phyloP scores from a whole-genome alignment of 2,888 invertebrate species.

The Drosophila leonis region DNA sequence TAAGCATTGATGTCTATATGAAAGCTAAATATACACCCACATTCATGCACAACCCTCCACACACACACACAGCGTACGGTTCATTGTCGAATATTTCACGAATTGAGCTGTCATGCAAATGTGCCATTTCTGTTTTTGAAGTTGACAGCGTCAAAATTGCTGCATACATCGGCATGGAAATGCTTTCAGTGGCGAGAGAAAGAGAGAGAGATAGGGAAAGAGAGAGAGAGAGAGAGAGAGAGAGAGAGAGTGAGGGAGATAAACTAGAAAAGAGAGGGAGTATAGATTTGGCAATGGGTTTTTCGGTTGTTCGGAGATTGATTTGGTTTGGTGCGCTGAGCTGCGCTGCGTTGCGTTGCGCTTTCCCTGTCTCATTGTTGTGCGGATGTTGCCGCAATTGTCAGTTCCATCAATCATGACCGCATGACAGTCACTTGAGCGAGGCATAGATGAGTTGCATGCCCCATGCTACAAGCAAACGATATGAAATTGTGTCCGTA shows the following conservation, averaged over 20 bases:
- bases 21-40: conserved; percentile 8
- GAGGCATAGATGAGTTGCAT: conserved; percentile 33
- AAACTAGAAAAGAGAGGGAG: not conserved
- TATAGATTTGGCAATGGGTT: conserved; percentile 12
- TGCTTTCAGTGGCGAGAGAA: not conserved
- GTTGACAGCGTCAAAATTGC: conserved; percentile 78
- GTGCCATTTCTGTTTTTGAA: conserved; percentile 78
- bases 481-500: conserved; percentile 1
- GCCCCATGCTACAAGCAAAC: conserved; percentile 7
- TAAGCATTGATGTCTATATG: conserved; percentile 9
- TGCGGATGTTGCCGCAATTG: conserved; percentile 70
- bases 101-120: conserved; percentile 82
- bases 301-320: conserved; percentile 45
- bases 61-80: conserved; percentile 9
- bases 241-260: not conserved
- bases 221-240: not conserved
- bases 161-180: conserved; percentile 48
- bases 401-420: conserved; percentile 74
- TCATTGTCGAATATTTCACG: conserved; percentile 72
- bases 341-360: conserved; percentile 29
- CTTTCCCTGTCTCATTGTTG: conserved; percentile 31
- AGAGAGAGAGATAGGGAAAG: too few species aligned
- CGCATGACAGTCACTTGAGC: conserved; percentile 61
- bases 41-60: not conserved
- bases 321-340: conserved; percentile 36